Evolutionary conservation across 2,113 vertebrate species (phyloP).

Genomic region (Burhinus oedicnemus): DNA sequence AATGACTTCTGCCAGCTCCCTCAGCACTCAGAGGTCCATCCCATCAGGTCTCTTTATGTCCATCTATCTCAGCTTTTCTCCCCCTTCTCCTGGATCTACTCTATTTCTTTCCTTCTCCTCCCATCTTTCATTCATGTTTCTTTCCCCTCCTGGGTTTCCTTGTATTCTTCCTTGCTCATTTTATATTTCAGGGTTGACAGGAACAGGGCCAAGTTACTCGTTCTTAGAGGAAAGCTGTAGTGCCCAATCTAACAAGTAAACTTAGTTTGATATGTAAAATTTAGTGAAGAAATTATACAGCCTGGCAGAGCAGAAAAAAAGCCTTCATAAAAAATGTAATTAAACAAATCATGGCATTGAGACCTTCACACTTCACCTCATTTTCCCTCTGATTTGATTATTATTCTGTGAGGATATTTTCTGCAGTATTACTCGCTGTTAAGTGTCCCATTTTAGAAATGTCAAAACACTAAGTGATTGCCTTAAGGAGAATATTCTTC

Average conservation of each 20-base stretch:
- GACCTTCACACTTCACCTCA: conserved; percentile 37
- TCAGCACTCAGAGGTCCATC: too few species aligned
- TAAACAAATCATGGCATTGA: neutral
- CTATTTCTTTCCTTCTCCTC: neutral
- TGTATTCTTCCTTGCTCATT: neutral
- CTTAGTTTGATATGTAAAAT: neutral
- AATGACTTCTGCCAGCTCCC: too few species aligned
- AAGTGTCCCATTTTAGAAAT: conserved; percentile 50
- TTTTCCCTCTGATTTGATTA: conserved; percentile 37
- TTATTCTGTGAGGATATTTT: conserved; percentile 31
- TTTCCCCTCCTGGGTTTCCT: neutral
- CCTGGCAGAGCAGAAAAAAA: neutral
- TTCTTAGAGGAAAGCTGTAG: neutral
- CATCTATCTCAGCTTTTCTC: neutral
- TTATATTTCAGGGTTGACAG: neutral
- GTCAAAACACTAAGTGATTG: conserved; percentile 51
- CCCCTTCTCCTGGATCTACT: neutral
- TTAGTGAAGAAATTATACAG: neutral
- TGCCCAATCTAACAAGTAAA: neutral
- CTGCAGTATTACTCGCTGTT: neutral
- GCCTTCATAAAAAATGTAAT: neutral
- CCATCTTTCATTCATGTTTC: neutral
- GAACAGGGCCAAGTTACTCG: neutral
- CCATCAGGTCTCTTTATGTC: neutral
- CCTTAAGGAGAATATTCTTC: conserved; percentile 18